These are phyloP conservation scores for Orthonyx spaldingii DNA, from an alignment of 2,113 vertebrate genomes.

Conservation along the genomic window DNA sequence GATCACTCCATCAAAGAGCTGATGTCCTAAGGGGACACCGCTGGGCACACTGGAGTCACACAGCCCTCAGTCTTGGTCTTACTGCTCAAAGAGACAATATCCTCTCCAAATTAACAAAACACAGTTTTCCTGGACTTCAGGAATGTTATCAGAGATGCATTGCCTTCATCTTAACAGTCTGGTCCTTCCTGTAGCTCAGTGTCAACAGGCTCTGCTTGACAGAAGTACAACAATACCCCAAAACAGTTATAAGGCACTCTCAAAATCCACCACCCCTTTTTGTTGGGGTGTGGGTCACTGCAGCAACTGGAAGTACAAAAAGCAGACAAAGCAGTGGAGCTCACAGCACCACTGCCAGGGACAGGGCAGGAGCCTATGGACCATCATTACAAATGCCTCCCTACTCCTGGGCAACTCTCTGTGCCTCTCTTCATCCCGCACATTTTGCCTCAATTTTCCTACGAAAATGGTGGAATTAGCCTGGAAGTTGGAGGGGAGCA, in stretches of 20 bases:
- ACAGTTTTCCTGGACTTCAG: neutral
- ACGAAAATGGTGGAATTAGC: neutral
- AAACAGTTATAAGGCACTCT: neutral
- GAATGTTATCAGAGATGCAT: fast-evolving
- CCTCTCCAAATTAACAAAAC: neutral
- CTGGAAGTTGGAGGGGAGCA: neutral
- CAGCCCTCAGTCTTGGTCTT: neutral
- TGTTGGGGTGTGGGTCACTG: neutral
- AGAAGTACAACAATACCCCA: neutral
- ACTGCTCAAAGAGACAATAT: fast-evolving
- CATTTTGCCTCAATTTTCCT: neutral
- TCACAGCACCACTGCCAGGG: neutral
- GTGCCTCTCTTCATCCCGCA: neutral
- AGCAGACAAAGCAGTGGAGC: neutral
- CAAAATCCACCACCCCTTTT: neutral
- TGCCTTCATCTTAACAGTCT: neutral
- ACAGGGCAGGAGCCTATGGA: neutral
- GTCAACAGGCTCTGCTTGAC: neutral
- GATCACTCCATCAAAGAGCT: neutral
- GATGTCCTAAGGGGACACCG: neutral
- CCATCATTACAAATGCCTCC: neutral
- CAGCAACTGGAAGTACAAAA: neutral
- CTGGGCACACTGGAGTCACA: neutral
- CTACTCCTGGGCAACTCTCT: neutral
- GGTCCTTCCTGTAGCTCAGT: neutral